Evolutionary conservation across 1,140 invertebrate species (phyloP).

Genomic region (Forficula auricularia): DNA sequence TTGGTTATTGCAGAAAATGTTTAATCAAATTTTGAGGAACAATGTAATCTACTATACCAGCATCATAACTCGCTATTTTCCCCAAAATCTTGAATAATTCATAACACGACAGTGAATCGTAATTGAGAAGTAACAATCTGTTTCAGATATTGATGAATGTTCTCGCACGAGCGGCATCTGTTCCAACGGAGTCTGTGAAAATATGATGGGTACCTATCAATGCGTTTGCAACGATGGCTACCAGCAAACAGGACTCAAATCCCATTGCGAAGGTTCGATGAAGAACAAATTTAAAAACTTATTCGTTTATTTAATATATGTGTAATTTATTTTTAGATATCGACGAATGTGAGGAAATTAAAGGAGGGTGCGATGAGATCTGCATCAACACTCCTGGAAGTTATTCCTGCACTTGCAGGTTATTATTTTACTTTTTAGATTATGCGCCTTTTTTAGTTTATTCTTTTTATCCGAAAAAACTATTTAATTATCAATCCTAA

Average conservation of each 20-base stretch:
- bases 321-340: conserved; percentile 30
- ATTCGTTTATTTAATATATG: not conserved
- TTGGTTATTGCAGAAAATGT: too few species aligned
- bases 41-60: too few species aligned
- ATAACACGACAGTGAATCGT: too few species aligned
- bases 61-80: too few species aligned
- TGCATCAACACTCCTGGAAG: conserved; percentile 42
- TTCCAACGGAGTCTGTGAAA: conserved; percentile 70
- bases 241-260: conserved; percentile 41
- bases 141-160: conserved; percentile 41
- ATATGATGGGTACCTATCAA: conserved; percentile 71
- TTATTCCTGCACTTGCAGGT: conserved; percentile 34
- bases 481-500: too few species aligned
- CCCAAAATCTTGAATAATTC: too few species aligned
- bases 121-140: not conserved
- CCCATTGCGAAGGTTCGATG: conserved; percentile 36
- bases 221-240: conserved; percentile 72
- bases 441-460: not conserved
- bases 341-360: conserved; percentile 42
- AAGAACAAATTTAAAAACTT: not conserved
- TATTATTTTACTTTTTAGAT: conserved; percentile 15
- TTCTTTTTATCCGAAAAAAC: conserved; percentile 16
- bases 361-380: conserved; percentile 42
- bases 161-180: conserved; percentile 67
- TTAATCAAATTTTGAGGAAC: too few species aligned